phyloP scores from a whole-genome alignment of 2,113 vertebrate genomes.

The Laticauda colubrina region DNA sequence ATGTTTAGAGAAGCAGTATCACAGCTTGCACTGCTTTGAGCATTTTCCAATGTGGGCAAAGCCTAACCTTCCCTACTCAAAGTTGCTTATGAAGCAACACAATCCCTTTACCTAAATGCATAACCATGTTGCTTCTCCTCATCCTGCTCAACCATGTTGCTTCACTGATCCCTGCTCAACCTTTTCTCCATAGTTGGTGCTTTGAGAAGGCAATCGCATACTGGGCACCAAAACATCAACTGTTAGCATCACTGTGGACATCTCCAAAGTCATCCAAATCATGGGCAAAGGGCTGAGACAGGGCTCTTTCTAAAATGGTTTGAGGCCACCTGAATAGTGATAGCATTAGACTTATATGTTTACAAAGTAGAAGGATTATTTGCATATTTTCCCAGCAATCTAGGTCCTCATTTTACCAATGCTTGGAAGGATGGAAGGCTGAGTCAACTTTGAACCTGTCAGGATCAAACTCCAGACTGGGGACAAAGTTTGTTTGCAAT shows the following conservation, averaged over 20 bases:
- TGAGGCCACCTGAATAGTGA: background rate
- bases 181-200: background rate
- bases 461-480: background rate
- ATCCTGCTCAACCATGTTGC: background rate
- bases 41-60: background rate
- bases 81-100: background rate
- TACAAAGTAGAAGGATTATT: background rate
- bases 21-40: background rate
- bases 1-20: background rate
- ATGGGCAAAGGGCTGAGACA: background rate
- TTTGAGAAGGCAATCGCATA: background rate
- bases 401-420: background rate
- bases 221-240: background rate
- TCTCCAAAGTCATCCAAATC: background rate
- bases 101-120: background rate
- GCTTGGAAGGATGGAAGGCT: background rate
- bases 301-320: background rate
- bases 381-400: background rate
- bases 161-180: background rate
- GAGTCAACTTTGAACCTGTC: background rate
- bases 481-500: background rate
- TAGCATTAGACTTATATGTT: background rate
- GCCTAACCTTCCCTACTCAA: background rate
- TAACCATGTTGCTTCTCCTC: background rate
- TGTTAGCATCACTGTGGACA: background rate